A percentile compares a stretch with the other conserved stretches of the same genome.
Evolutionary conservation across 92 coral and sea anemone species (phyloP).

Genomic region (Palythoa grandis): DNA sequence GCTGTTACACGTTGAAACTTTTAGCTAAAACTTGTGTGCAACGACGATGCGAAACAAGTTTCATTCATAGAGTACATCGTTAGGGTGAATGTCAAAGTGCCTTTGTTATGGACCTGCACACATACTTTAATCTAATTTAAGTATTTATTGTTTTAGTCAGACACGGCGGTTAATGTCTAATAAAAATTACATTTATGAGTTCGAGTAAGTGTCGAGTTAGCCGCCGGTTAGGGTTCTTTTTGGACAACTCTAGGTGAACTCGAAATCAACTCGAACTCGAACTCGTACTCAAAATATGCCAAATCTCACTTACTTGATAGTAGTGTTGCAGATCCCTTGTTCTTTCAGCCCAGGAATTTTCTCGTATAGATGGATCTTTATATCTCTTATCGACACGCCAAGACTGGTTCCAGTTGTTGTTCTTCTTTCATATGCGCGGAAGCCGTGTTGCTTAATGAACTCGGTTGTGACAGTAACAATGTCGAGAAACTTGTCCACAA

Average conservation of each 20-base stretch:
- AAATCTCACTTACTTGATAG: slow-evolving; percentile 14
- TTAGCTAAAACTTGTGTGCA: too few species aligned
- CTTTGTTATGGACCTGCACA: slow-evolving; percentile 29
- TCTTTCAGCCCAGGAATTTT: slow-evolving; percentile 31
- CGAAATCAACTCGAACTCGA: not conserved
- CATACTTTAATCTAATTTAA: slow-evolving; percentile 32
- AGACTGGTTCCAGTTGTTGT: slow-evolving; percentile 32
- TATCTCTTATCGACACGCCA: slow-evolving; percentile 34
- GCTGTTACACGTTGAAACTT: too few species aligned
- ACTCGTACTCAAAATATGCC: slow-evolving; percentile 4
- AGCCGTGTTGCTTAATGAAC: slow-evolving; percentile 46
- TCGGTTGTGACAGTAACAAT: slow-evolving; percentile 37
- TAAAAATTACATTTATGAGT: slow-evolving; percentile 7
- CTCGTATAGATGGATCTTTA: slow-evolving; percentile 26
- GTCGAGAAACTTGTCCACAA: slow-evolving; percentile 39
- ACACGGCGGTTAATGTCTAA: slow-evolving; percentile 16
- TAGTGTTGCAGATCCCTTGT: not conserved
- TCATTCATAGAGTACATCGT: slow-evolving; percentile 37
- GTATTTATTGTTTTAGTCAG: not conserved
- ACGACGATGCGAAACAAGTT: too few species aligned
- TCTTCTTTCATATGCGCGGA: slow-evolving; percentile 37
- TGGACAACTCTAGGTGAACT: slow-evolving; percentile 23
- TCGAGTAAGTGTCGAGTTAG: slow-evolving; percentile 23
- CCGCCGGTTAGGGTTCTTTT: slow-evolving; percentile 30
- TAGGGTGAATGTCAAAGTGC: slow-evolving; percentile 27